These are phyloP conservation scores for Eupithecia subfuscata DNA, from an alignment of 2,888 invertebrate species.

Conservation along the genomic window DNA sequence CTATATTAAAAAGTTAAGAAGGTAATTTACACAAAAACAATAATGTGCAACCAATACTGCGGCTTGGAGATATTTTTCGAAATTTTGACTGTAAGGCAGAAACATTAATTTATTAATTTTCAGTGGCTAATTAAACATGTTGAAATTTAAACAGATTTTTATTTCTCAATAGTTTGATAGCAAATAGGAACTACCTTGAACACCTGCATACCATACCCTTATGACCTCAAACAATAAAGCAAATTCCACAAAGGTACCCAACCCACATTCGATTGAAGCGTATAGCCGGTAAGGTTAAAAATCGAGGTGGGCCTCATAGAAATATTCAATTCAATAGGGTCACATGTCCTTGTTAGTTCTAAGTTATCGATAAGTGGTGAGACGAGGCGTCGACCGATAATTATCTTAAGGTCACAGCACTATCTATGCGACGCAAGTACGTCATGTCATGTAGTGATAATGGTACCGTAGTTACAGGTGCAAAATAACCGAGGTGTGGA, in stretches of 20 bases:
- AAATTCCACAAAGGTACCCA: not conserved
- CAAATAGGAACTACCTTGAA: not conserved
- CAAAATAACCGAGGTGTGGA: slow-evolving; percentile 34
- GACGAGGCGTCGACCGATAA: slow-evolving; percentile 82
- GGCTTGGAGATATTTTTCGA: too few relatives aligned
- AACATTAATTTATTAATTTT: too few relatives aligned
- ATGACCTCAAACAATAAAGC: not conserved
- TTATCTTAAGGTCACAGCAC: slow-evolving; percentile 79
- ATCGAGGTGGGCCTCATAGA: slow-evolving; percentile 24
- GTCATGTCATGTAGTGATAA: slow-evolving; percentile 65
- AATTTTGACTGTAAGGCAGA: too few relatives aligned
- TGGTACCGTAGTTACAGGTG: slow-evolving; percentile 58
- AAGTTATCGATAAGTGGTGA: slow-evolving; percentile 69
- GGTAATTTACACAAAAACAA: not conserved
- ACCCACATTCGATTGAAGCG: not conserved
- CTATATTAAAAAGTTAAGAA: not conserved
- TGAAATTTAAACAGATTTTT: not conserved
- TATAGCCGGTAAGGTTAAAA: slow-evolving; percentile 8
- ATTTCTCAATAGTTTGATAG: not conserved
- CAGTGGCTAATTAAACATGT: not conserved
- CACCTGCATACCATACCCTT: not conserved
- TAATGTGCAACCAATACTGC: too few relatives aligned
- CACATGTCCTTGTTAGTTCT: slow-evolving; percentile 70
- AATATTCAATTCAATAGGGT: slow-evolving; percentile 36
- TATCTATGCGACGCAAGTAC: slow-evolving; percentile 72